Percentiles rank a stretch among this genome's conserved stretches.
Evolutionary conservation across 1,140 invertebrate genomes (phyloP).

Genomic region (Dendrolimus kikuchii): DNA sequence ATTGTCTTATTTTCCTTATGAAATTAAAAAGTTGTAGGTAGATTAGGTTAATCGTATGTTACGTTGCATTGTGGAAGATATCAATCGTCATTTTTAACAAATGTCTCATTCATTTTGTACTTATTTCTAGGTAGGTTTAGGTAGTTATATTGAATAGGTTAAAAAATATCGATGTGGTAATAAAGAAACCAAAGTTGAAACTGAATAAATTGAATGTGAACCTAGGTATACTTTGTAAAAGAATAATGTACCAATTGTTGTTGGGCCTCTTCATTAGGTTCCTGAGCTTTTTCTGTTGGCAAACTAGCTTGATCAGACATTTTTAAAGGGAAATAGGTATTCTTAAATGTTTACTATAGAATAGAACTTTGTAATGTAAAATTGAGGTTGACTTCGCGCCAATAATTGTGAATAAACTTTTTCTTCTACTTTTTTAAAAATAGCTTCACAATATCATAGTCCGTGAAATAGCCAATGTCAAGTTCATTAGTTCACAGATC

Average conservation of each 20-base stretch:
- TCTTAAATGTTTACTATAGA: not conserved
- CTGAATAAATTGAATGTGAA: not conserved
- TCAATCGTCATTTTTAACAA: too few relatives aligned
- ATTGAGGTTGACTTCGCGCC: conserved; percentile 10
- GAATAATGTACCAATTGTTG: conserved; percentile 29
- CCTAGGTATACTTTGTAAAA: conserved; percentile 1
- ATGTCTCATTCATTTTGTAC: too few relatives aligned
- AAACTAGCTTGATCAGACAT: conserved; percentile 34
- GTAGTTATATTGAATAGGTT: too few relatives aligned
- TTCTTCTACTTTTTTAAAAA: too few relatives aligned
- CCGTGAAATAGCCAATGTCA: too few relatives aligned
- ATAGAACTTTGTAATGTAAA: not conserved
- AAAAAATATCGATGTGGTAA: too few relatives aligned
- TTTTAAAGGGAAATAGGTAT: not conserved
- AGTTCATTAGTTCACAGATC: too few relatives aligned
- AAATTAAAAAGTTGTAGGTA: too few relatives aligned
- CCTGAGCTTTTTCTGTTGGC: conserved; percentile 34
- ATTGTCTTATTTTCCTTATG: conserved; percentile 1
- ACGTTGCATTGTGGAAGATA: too few relatives aligned
- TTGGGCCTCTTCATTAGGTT: conserved; percentile 41
- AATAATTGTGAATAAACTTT: not conserved
- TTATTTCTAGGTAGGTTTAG: too few relatives aligned
- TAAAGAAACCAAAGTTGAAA: not conserved
- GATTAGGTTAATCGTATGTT: too few relatives aligned
- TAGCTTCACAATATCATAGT: too few relatives aligned